phyloP scores from a whole-genome alignment of 2,888 invertebrate genomes.

The Rhogogaster chlorosoma region DNA sequence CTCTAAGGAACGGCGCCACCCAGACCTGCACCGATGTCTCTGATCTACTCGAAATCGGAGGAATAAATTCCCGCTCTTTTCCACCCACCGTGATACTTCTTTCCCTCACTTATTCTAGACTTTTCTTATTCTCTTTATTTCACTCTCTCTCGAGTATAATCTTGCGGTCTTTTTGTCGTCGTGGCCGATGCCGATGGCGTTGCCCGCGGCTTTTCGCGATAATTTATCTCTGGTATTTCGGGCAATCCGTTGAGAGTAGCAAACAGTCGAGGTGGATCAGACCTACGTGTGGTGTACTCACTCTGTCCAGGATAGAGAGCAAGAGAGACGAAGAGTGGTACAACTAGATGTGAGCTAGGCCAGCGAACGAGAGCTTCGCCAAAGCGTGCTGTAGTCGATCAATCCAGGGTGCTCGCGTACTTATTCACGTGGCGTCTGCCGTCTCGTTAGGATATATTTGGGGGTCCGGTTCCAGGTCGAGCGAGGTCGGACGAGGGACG shows the following conservation, averaged over 20 bases:
- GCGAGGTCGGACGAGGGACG: slow-evolving; percentile 31
- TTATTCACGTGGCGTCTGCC: slow-evolving; percentile 61
- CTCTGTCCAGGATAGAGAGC: slow-evolving; percentile 41
- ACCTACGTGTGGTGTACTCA: not conserved
- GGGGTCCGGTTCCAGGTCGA: slow-evolving; percentile 49
- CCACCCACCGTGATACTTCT: slow-evolving; percentile 75
- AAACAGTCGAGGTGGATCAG: slow-evolving; percentile 40
- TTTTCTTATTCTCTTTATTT: slow-evolving; percentile 47
- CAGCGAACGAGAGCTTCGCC: slow-evolving; percentile 63
- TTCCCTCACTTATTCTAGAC: slow-evolving; percentile 36
- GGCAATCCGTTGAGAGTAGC: slow-evolving; percentile 41
- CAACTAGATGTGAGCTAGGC: slow-evolving; percentile 61
- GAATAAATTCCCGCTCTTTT: slow-evolving; percentile 51
- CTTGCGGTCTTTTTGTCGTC: slow-evolving; percentile 16
- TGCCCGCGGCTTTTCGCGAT: slow-evolving; percentile 27
- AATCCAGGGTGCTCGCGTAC: slow-evolving; percentile 71
- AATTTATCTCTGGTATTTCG: slow-evolving; percentile 49
- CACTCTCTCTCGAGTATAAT: slow-evolving; percentile 52
- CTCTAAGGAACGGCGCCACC: slow-evolving; percentile 29
- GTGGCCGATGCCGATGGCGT: slow-evolving; percentile 31
- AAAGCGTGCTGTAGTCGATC: slow-evolving; percentile 72
- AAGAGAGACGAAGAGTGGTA: slow-evolving; percentile 61
- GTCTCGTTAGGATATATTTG: slow-evolving; percentile 51
- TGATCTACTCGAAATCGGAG: slow-evolving; percentile 26
- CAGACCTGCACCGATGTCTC: slow-evolving; percentile 20